A percentile compares a stretch with the other conserved stretches of the same genome.
phyloP scores from a whole-genome alignment of 2,888 invertebrate species.

The Helobdella robusta region DNA sequence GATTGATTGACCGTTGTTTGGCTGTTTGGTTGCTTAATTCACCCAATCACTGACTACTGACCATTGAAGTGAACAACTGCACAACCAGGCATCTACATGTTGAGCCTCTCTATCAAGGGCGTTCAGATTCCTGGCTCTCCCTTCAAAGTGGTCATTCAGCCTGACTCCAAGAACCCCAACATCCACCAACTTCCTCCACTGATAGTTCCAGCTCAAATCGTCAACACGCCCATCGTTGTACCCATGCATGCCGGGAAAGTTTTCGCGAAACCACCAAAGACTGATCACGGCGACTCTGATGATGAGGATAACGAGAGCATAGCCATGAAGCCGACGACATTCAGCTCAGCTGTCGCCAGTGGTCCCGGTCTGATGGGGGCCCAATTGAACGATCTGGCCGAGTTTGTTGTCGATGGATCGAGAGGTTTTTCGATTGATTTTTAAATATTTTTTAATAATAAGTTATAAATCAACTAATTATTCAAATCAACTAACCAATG shows the following conservation, averaged over 20 bases:
- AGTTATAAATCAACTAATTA: background rate
- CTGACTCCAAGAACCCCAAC: background rate
- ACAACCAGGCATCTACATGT: slow-evolving; percentile 7
- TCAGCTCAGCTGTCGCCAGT: slow-evolving; percentile 10
- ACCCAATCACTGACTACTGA: no score
- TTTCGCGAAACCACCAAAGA: background rate
- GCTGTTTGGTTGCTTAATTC: no score
- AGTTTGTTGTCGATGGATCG: background rate
- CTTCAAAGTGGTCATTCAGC: slow-evolving; percentile 11
- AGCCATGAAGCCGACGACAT: slow-evolving; percentile 3
- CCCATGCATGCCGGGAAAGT: slow-evolving; percentile 4
- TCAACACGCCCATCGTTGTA: background rate
- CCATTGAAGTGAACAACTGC: no score
- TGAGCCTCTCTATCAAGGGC: slow-evolving; percentile 9
- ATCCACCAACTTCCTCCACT: background rate
- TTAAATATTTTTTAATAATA: background rate
- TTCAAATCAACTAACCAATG: background rate
- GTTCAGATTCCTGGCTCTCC: slow-evolving; percentile 14
- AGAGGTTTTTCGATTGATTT: no score
- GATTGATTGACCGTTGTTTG: no score
- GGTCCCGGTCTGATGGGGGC: background rate
- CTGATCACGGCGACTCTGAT: no score
- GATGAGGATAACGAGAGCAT: background rate
- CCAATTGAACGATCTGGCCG: slow-evolving; percentile 2
- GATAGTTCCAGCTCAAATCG: background rate